Conservation (phyloP, 2,888 invertebrate genomes). For the Cephus nigrinus region DNA sequence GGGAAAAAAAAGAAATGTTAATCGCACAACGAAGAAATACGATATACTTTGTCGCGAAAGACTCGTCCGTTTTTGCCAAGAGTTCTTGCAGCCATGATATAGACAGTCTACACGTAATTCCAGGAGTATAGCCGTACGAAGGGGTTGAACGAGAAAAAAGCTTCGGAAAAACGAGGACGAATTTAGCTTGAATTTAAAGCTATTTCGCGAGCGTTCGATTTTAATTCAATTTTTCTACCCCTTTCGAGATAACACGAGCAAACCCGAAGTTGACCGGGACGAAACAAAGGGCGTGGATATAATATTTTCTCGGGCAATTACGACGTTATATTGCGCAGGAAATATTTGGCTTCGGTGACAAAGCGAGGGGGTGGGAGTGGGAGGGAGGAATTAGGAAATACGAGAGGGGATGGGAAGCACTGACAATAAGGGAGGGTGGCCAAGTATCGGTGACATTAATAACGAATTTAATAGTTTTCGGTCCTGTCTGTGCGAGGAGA, state of each 20-base stretch:
- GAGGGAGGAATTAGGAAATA: background rate
- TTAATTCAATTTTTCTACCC: conserved; percentile 11
- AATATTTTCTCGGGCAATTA: conserved; percentile 47
- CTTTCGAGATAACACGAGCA: background rate
- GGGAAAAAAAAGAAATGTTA: background rate
- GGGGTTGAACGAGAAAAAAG: background rate
- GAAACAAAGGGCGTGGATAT: conserved; percentile 33
- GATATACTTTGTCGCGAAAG: background rate
- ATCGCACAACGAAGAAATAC: background rate
- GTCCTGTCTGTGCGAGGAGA: background rate
- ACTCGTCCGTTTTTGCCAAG: background rate
- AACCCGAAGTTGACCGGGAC: background rate
- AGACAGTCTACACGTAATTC: background rate
- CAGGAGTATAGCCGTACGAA: background rate
- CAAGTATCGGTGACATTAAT: conserved; percentile 45
- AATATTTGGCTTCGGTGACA: background rate
- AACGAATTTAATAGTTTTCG: conserved; percentile 57
- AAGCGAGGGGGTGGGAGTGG: background rate
- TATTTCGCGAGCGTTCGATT: background rate
- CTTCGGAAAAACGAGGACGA: background rate
- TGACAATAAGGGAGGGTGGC: conserved; percentile 14
- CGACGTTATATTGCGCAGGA: conserved; percentile 38
- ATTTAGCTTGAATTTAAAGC: background rate
- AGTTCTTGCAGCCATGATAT: background rate
- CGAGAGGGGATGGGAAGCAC: background rate